These are phyloP conservation scores for Pangasius mekongensis DNA, from an alignment of 2,797 vertebrate species.

Conservation along the genomic window DNA sequence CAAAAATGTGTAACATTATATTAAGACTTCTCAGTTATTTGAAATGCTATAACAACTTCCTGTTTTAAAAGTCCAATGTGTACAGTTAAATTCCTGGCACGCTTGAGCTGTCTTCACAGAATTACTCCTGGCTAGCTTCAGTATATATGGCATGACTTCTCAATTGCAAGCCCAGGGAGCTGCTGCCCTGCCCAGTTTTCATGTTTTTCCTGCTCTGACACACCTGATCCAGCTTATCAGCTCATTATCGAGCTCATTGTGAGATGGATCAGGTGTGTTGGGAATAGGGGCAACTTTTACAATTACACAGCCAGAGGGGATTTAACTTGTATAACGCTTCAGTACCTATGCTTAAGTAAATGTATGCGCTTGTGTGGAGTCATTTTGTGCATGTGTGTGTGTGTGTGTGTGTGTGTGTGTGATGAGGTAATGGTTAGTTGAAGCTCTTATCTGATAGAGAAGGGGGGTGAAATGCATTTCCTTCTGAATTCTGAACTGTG, in stretches of 20 bases:
- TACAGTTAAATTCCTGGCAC: slow-evolving; percentile 5
- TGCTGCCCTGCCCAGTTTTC: slow-evolving; percentile 19
- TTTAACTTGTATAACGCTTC: slow-evolving; percentile 26
- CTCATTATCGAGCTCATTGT: slow-evolving; percentile 28
- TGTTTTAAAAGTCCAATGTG: background rate
- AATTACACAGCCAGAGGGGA: slow-evolving; percentile 19
- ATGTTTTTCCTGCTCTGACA: slow-evolving; percentile 21
- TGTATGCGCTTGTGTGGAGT: slow-evolving; percentile 35
- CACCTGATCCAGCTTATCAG: slow-evolving; percentile 35
- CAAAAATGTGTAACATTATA: background rate
- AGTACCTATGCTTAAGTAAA: slow-evolving; percentile 43
- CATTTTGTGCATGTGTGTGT: slow-evolving; percentile 9
- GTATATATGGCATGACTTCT: background rate
- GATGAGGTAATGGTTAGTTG: slow-evolving; percentile 57
- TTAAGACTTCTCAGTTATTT: background rate
- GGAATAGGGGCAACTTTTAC: slow-evolving; percentile 18
- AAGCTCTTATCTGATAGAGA: slow-evolving; percentile 58
- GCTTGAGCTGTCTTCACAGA: slow-evolving; percentile 1
- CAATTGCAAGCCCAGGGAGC: background rate
- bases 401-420: slow-evolving; percentile 19
- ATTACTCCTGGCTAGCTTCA: slow-evolving; percentile 5
- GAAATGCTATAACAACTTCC: background rate
- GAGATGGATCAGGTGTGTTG: slow-evolving; percentile 26
- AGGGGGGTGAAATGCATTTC: slow-evolving; percentile 54
- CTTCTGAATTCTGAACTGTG: slow-evolving; percentile 48